Evolutionary conservation across 2,797 vertebrate species (phyloP).

Genomic region (Allobates femoralis): DNA sequence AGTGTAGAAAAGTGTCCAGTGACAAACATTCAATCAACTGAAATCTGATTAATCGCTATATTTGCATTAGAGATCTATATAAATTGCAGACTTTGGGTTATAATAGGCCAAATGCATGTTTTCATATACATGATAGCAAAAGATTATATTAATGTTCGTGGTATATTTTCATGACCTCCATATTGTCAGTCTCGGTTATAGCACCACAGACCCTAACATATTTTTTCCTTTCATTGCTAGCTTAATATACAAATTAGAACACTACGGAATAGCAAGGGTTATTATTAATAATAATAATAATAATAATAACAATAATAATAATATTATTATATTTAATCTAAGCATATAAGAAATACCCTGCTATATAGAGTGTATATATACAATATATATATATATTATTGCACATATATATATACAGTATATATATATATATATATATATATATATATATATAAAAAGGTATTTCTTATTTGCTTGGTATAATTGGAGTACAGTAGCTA

Average conservation of each 20-base stretch:
- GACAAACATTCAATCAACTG: constrained; percentile 1
- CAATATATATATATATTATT: background rate
- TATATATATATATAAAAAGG: background rate
- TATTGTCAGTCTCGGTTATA: background rate
- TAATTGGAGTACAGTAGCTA: background rate
- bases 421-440: background rate
- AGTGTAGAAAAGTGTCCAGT: background rate
- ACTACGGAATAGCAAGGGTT: background rate
- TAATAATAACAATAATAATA: too few relatives aligned
- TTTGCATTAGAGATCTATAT: background rate
- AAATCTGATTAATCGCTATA: background rate
- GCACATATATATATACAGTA: background rate
- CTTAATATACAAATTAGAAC: background rate
- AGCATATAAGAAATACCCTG: too few relatives aligned
- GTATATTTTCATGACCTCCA: background rate
- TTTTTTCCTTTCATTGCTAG: background rate
- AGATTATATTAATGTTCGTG: background rate
- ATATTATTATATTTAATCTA: too few relatives aligned
- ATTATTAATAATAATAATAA: too few relatives aligned
- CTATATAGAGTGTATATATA: too few relatives aligned
- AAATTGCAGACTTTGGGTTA: background rate
- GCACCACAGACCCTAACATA: background rate
- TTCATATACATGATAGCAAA: background rate
- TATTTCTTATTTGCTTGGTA: background rate
- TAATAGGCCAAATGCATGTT: background rate